Evolutionary conservation across 2,113 vertebrate species (phyloP), one percentile per base, ranked within the genome.

Genomic region (Malurus cyaneus): DNA sequence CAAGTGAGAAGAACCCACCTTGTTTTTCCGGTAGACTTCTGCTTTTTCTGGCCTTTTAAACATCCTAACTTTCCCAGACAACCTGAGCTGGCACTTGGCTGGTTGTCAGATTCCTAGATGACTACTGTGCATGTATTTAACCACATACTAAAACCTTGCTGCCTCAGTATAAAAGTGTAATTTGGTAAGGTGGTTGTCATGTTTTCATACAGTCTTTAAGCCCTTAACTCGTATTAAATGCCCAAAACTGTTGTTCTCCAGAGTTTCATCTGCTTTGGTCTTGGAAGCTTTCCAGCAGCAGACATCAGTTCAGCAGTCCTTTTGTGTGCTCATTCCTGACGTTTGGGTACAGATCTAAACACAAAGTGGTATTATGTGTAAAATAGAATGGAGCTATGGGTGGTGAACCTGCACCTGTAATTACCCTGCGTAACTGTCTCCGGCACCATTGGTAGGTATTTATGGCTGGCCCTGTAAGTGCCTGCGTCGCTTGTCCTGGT

Each of bases 401-500:
- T 77, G 46, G 12, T 65, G 54, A 65, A 32, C 15, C 29, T n/a
- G 2, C 47, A 21, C 16, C 25, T 72, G 24, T 57, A 42, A 47
- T 70, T 70, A 64, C 14, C 12, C 29, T 20, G 12, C 16, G 5
- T 52, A n/a, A 8, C 34, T 73, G 53, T 39, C 46, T 50, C 47
- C 6, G 46, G 16, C 10, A 16, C 64, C 7, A 2, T 11, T 0
- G 4, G 26, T 26, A 2, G 10, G 5, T 49, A 10, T 53, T 82
- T 65, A 4, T n/a, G 41, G 23, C 14, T 60, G 23, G n/a, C 71
- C 39, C 26, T 80, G 25, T 34, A 31, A 61, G 72, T 64, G 49
- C 44, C 57, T 19, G 1, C 0, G 0, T 31, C 0, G 6, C 52
- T 34, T 24, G 14, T 44, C 53, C 21, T 60, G 57, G 70, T 25